Conservation (phyloP, 2,113 vertebrate genomes). For the Seriola quinqueradiata region DNA sequence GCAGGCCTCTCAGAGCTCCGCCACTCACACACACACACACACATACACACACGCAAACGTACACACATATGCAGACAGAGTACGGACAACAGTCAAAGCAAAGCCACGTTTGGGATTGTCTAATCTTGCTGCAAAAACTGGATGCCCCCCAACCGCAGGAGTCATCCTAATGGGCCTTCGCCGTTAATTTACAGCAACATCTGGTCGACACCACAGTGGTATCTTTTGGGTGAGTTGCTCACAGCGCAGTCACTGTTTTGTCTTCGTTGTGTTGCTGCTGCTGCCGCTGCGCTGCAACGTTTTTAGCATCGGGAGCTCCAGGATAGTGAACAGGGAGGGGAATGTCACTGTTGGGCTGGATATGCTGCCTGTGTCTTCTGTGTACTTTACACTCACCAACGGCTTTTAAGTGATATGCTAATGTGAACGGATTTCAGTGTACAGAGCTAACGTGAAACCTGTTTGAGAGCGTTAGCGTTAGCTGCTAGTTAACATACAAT, state of each 20-base stretch:
- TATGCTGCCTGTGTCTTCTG: neutral
- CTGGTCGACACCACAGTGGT: constrained; percentile 58
- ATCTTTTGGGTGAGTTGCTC: constrained; percentile 75
- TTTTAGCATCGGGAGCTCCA: constrained; percentile 29
- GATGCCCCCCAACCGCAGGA: constrained; percentile 57
- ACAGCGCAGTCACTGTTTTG: constrained; percentile 56
- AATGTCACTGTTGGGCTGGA: neutral
- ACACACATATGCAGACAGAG: constrained; percentile 50
- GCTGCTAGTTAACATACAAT: constrained; percentile 57
- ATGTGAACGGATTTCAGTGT: neutral
- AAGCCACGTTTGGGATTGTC: constrained; percentile 70
- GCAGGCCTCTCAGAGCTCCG: constrained; percentile 70
- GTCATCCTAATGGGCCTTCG: constrained; percentile 68
- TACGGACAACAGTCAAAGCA: constrained; percentile 45
- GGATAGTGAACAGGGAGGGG: neutral
- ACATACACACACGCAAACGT: constrained; percentile 3
- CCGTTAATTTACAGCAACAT: constrained; percentile 61
- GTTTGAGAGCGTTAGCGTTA: constrained; percentile 54
- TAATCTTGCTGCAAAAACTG: constrained; percentile 42
- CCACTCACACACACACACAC: constrained; percentile 19
- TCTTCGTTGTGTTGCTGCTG: constrained; percentile 54
- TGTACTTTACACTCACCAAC: neutral
- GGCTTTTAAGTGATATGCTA: neutral
- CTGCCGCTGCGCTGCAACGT: constrained; percentile 42
- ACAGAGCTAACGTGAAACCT: constrained; percentile 17